Base-by-base conservation (phyloP, 1,140 invertebrate genomes). In the Drosophila azteca region DNA sequence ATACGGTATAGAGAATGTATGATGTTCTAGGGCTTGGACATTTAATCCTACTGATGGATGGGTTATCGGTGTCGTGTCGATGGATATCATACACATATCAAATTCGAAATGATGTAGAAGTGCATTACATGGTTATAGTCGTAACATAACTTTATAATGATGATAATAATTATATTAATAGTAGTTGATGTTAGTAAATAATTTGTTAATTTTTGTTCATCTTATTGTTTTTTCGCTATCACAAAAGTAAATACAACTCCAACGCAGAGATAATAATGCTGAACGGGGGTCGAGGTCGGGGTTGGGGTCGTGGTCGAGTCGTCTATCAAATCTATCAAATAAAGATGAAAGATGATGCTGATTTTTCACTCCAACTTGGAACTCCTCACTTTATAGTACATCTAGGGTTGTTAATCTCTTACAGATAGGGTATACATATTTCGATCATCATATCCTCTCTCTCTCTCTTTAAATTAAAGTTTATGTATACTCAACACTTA, bases 241-340 rank as follows among this genome's bases (percentile, higher is more conserved):
- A 85, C 82, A 85, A 85, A 85, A 87, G 82, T 85, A 85, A 85
- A 85, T 85, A 85, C 83, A 85, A 78, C 79, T 85, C 79, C 65
- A 88, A 84, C 24, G 24, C 73, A 64, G 48, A 77, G 77, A 57
- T 53, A 24, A 53, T 39, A 13, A 49, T 62, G 55, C 29, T 65
- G 43, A 74, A 65, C 17, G 31, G 43, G 45, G 24, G 24, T 26
- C 24, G 4, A 4, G 24, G 24, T 26, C 4, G 0, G 3, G 24
- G 24, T 5, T 26, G 4, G 24, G 24, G 3, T 26, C 3, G 41
- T 69, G n/a, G 41, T 13, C 11, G 35, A 11, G 35, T 39, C 35
- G 43, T 41, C 44, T 55, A 39, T 57, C 45, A 58, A 69, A 70
- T 69, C 52, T 8, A 54, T 70, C 29, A 70, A 70, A 58, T 35